Evolutionary conservation across 2,797 vertebrate genomes (phyloP).

Genomic region (Petrocephalus schoutedeni): DNA sequence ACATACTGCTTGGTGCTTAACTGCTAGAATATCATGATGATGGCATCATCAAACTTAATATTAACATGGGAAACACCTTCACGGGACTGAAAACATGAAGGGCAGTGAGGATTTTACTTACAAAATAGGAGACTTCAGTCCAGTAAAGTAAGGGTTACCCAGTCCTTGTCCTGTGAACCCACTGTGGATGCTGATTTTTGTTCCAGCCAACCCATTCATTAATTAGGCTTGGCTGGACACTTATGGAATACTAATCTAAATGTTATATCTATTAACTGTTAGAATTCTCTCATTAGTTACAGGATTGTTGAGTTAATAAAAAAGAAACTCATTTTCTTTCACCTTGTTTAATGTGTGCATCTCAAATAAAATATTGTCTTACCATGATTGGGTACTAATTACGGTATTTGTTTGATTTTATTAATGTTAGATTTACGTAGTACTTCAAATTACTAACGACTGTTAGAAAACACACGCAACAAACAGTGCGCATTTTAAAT

Average conservation of each 20-base stretch:
- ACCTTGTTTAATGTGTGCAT: background rate
- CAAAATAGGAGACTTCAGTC: background rate
- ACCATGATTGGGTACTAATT: background rate
- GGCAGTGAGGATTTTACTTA: background rate
- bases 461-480: background rate
- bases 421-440: background rate
- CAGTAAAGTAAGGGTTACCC: background rate
- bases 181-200: background rate
- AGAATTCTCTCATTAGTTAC: background rate
- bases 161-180: constrained; percentile 4
- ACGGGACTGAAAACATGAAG: too few species aligned
- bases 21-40: background rate
- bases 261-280: background rate
- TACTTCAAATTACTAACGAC: background rate
- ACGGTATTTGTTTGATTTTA: background rate
- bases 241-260: background rate
- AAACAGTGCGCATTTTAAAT: background rate
- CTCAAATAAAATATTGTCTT: background rate
- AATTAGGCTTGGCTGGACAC: background rate
- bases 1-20: background rate
- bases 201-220: background rate
- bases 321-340: background rate
- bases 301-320: background rate
- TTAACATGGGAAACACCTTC: background rate
- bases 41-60: background rate